Evolutionary conservation across 2,888 invertebrate genomes (phyloP).

Genomic region (Acronicta aceris): DNA sequence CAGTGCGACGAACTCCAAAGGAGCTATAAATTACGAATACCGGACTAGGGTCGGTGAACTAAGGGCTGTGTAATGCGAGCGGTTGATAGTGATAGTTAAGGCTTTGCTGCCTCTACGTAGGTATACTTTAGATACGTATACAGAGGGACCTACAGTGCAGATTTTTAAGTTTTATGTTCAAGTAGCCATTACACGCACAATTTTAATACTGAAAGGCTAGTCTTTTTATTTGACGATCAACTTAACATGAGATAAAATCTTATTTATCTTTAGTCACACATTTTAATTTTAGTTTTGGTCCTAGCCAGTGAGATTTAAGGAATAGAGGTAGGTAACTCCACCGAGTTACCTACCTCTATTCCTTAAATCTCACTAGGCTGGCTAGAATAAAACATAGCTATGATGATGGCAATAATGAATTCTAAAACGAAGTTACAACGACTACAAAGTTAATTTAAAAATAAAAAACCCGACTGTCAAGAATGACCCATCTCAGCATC

Average conservation of each 20-base stretch:
- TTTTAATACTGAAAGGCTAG: constrained; percentile 1
- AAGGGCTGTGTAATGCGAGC: constrained; percentile 40
- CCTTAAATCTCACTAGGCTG: too few species aligned
- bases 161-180: constrained; percentile 31
- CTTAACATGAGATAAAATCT: constrained; percentile 13
- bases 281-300: background rate
- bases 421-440: too few species aligned
- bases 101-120: constrained; percentile 19
- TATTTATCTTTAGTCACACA: background rate
- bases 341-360: too few species aligned
- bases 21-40: constrained; percentile 51
- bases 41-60: constrained; percentile 56
- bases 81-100: constrained; percentile 41
- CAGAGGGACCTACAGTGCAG: constrained; percentile 18
- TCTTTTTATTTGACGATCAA: constrained; percentile 27
- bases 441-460: too few species aligned
- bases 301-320: too few species aligned
- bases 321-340: too few species aligned
- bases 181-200: constrained; percentile 25
- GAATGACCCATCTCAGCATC: too few species aligned
- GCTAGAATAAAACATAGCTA: too few species aligned
- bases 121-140: constrained; percentile 16
- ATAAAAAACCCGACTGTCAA: too few species aligned
- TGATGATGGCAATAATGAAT: too few species aligned
- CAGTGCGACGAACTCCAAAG: constrained; percentile 32